These are phyloP conservation scores for Arothron firmamentum DNA, from an alignment of 2,113 vertebrate species.

Conservation along the genomic window DNA sequence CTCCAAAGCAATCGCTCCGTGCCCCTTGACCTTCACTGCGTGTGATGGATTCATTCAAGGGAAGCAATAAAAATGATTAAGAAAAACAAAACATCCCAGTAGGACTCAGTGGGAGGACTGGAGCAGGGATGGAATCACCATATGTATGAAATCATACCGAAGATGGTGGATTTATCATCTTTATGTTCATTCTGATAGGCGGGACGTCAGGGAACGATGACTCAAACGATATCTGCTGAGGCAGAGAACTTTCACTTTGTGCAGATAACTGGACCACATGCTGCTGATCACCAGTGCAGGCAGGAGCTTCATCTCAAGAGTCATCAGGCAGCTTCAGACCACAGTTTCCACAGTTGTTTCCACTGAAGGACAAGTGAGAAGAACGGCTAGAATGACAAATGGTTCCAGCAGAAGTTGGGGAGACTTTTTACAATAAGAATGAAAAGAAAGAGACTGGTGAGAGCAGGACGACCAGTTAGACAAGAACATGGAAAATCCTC, in stretches of 20 bases:
- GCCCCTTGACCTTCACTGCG: not conserved
- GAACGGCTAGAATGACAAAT: not conserved
- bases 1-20: constrained; percentile 6
- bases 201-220: not conserved
- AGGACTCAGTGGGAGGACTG: not conserved
- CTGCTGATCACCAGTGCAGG: constrained; percentile 17
- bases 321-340: no score
- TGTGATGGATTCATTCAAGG: constrained; percentile 23
- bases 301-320: constrained; percentile 7
- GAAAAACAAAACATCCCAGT: constrained; percentile 18
- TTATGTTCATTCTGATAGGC: not conserved
- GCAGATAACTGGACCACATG: constrained; percentile 10
- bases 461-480: not conserved
- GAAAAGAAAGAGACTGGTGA: no score
- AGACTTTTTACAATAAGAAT: not conserved
- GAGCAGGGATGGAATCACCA: not conserved
- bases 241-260: not conserved
- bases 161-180: not conserved
- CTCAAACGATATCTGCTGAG: not conserved
- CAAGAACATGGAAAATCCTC: constrained; percentile 5
- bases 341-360: constrained; percentile 15
- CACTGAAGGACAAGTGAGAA: not conserved
- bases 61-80: constrained; percentile 21
- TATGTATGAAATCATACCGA: constrained; percentile 2
- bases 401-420: not conserved